A percentile compares a stretch with the other conserved stretches of the same genome.
Evolutionary conservation across 1,140 invertebrate species (phyloP).

Genomic region (Belonocnema kinseyi): DNA sequence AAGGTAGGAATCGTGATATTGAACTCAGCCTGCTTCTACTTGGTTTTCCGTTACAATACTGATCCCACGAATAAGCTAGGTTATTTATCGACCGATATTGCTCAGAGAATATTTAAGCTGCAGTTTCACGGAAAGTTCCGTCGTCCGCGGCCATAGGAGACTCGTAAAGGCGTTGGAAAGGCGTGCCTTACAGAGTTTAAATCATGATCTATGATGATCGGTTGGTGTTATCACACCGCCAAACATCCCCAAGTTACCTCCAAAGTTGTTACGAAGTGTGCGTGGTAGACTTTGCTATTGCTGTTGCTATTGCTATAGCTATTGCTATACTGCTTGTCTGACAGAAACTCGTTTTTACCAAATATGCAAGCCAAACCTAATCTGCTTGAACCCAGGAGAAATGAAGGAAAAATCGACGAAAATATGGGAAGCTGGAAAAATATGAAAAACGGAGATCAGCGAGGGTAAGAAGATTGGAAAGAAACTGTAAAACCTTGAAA

Average conservation of each 20-base stretch:
- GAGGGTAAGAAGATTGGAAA: too few species aligned
- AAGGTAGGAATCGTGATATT: too few species aligned
- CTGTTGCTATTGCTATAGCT: too few species aligned
- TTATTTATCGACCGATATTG: slow-evolving; percentile 56
- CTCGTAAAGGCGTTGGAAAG: slow-evolving; percentile 51
- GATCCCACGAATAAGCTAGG: slow-evolving; percentile 25
- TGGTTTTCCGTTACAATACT: background rate
- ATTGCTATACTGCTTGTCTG: too few species aligned
- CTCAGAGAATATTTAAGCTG: slow-evolving; percentile 47
- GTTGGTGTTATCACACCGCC: slow-evolving; percentile 35
- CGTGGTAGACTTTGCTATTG: background rate
- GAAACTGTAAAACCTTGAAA: too few species aligned
- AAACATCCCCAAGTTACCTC: slow-evolving; percentile 6
- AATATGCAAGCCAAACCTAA: too few species aligned
- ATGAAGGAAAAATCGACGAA: too few species aligned
- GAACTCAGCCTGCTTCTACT: too few species aligned
- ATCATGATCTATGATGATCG: slow-evolving; percentile 55
- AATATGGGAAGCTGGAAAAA: too few species aligned
- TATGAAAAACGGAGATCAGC: too few species aligned
- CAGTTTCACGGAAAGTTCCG: slow-evolving; percentile 48
- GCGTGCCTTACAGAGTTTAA: slow-evolving; percentile 54
- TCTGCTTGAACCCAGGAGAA: too few species aligned
- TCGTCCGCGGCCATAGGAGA: slow-evolving; percentile 41
- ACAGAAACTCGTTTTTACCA: too few species aligned
- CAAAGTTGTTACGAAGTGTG: slow-evolving; percentile 1